Conservation (phyloP, 2,797 vertebrate species). For the Pristis pectinata region DNA sequence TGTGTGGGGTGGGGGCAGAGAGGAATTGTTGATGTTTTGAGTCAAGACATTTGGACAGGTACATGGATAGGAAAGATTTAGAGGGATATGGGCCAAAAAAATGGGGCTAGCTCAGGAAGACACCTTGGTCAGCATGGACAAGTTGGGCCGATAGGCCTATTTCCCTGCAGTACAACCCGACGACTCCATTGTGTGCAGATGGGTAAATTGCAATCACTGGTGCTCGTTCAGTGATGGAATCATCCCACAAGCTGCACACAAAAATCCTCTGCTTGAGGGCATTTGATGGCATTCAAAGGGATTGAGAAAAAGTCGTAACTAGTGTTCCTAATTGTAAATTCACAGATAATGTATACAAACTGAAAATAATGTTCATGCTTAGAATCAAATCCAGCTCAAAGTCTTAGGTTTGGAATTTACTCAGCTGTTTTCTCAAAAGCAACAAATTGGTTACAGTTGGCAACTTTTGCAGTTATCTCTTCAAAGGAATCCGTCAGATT, state of each 20-base stretch:
- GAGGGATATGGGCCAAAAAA: too few relatives aligned
- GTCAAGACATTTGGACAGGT: too few relatives aligned
- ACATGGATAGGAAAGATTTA: too few relatives aligned
- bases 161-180: too few relatives aligned
- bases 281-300: neutral
- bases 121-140: too few relatives aligned
- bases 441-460: neutral
- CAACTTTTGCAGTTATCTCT: neutral
- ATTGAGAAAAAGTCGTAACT: neutral
- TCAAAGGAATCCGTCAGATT: neutral
- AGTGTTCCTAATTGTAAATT: neutral
- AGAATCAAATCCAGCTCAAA: neutral
- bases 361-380: neutral
- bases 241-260: neutral
- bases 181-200: too few relatives aligned
- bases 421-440: neutral
- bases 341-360: neutral
- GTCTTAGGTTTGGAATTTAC: neutral
- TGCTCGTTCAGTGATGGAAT: neutral
- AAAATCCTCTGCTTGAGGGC: neutral
- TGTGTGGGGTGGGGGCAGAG: too few relatives aligned
- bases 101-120: too few relatives aligned
- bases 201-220: too few relatives aligned
- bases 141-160: too few relatives aligned
- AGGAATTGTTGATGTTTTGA: too few relatives aligned